Base-by-base conservation (phyloP, 92 coral and sea anemone genomes). In the Palythoa grandis region DNA sequence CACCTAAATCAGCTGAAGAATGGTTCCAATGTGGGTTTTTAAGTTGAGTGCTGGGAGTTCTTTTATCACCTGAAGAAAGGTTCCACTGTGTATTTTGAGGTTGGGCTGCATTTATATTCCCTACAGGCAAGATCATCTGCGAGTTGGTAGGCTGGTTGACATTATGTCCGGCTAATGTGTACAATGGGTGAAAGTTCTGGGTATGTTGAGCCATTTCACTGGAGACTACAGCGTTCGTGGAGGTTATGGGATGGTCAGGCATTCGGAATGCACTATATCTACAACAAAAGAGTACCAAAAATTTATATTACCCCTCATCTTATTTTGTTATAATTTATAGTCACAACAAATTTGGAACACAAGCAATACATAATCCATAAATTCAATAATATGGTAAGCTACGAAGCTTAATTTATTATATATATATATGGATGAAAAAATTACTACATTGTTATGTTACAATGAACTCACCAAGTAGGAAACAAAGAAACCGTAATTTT, bases 231-330 rank as follows among this genome's bases (percentile, higher is more conserved):
- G 60, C 9, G 12, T 61, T 52, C n/a, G 85, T 54, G 54, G 72
- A 67, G 19, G 85, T 20, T 29, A 63, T 15, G 23, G 74, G 57
- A 52, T 67, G 74, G 5, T 66, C 85, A 20, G 70, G 85, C 48
- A 23, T 67, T 10, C 85, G 85, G 47, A 80, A 80, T 47, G 75
- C 85, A 63, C 85, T 23, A 43, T 80, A 80, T 22, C 85, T 80
- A 80, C 38, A 80, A 80, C 14, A 6, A 20, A 61, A 66, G 13
- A 67, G 14, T 20, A 47, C 24, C 24, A 17, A 2, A 7, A 11
- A 79, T 65, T 50, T 61, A 15, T 17, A 35, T 22, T 47, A n/a
- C 14, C 7, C 37, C 63, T 43, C 50, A 43, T 43, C 50, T 43
- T 43, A 43, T 8, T 43, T 43, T 43, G 50, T 43, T 43, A 43